These are phyloP conservation scores for Drosophila aldrichi DNA, from an alignment of 2,888 invertebrate genomes.

Conservation along the genomic window DNA sequence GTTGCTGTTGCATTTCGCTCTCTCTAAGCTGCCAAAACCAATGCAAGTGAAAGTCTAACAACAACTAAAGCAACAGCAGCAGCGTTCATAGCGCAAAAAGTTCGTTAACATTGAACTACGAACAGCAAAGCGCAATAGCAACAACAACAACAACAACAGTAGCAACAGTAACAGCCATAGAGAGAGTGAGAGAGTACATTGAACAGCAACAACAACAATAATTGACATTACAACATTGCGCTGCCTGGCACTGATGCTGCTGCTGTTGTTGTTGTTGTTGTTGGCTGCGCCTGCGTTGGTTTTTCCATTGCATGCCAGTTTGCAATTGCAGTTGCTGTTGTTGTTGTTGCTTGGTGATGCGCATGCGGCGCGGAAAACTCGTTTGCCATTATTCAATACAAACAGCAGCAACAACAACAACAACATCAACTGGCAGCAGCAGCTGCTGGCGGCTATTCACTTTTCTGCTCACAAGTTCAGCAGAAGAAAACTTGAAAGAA, in stretches of 20 bases:
- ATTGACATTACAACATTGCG: conserved; percentile 73
- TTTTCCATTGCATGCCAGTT: conserved; percentile 71
- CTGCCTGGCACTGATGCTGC: conserved; percentile 49
- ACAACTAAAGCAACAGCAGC: conserved; percentile 54
- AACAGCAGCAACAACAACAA: conserved; percentile 31
- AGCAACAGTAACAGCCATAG: conserved; percentile 24
- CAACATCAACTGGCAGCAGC: conserved; percentile 21
- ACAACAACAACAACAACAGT: conserved; percentile 23
- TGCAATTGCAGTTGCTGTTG: conserved; percentile 37
- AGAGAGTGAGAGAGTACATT: conserved; percentile 48
- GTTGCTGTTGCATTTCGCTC: conserved; percentile 50
- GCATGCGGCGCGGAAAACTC: conserved; percentile 76
- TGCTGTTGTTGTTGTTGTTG: conserved; percentile 29
- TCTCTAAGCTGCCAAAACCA: conserved; percentile 81
- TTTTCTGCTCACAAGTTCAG: conserved; percentile 74
- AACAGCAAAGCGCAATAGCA: conserved; percentile 44
- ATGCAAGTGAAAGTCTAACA: conserved; percentile 83
- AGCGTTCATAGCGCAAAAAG: conserved; percentile 69
- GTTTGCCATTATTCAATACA: conserved; percentile 80
- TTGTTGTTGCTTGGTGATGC: conserved; percentile 58
- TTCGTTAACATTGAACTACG: conserved; percentile 85
- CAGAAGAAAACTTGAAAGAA: conserved; percentile 70
- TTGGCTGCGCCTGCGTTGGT: conserved; percentile 60
- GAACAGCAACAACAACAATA: conserved; percentile 44
- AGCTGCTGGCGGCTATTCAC: conserved; percentile 63